Evolutionary conservation across 2,113 vertebrate species (phyloP).

Genomic region (Trematocara nigrifrons): DNA sequence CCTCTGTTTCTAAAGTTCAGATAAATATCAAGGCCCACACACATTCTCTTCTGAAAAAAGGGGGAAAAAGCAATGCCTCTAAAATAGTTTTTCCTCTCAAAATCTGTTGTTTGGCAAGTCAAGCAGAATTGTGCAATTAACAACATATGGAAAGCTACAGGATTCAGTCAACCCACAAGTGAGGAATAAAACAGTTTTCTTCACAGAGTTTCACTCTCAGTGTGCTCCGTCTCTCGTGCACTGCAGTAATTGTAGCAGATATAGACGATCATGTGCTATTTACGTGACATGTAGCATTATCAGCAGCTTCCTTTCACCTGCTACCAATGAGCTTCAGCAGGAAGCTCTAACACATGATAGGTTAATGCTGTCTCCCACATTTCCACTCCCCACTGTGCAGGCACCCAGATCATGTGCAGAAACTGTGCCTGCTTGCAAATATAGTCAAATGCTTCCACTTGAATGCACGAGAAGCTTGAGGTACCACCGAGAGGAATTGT

Average conservation of each 20-base stretch:
- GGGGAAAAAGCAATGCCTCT: neutral
- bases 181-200: neutral
- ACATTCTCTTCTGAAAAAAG: neutral
- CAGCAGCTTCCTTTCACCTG: conserved; percentile 1
- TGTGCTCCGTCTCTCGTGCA: neutral
- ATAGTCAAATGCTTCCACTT: neutral
- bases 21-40: neutral
- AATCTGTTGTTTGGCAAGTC: neutral
- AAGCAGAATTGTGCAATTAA: neutral
- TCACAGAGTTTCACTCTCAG: neutral
- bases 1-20: neutral
- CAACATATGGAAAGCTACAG: neutral
- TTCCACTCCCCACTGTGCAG: neutral
- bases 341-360: neutral
- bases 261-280: neutral
- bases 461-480: neutral
- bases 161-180: neutral
- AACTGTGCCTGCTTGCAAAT: neutral
- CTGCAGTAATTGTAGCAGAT: neutral
- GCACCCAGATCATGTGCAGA: neutral
- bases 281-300: neutral
- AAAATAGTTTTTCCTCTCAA: neutral
- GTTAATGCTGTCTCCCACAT: neutral
- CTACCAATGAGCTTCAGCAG: neutral
- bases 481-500: neutral